A percentile compares a stretch with the other conserved stretches of the same genome.
Conservation (phyloP, 1,140 invertebrate genomes). For the Holcopasites calliopsidis region DNA sequence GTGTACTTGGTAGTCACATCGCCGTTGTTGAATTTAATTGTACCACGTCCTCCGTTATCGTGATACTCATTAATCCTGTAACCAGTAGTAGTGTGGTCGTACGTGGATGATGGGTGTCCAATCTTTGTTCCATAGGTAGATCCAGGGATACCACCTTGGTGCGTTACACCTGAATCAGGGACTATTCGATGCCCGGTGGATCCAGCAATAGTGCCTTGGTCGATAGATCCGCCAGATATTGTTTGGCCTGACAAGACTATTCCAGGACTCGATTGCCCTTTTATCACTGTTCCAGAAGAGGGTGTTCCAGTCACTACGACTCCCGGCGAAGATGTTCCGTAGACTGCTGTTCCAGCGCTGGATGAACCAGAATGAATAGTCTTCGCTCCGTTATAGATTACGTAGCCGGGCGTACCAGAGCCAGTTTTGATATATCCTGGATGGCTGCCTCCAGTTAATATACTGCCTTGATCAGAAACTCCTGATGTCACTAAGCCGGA, state of each 20-base stretch:
- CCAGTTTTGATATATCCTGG: slow-evolving; percentile 56
- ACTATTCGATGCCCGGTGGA: slow-evolving; percentile 29
- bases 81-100: background rate
- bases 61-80: slow-evolving; percentile 70
- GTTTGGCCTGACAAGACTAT: slow-evolving; percentile 50
- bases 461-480: slow-evolving; percentile 40
- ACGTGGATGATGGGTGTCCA: background rate
- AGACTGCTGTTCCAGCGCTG: slow-evolving; percentile 13
- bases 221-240: slow-evolving; percentile 38
- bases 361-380: slow-evolving; percentile 35
- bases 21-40: slow-evolving; percentile 67
- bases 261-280: slow-evolving; percentile 38
- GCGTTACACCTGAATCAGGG: slow-evolving; percentile 13
- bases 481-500: slow-evolving; percentile 37
- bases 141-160: slow-evolving; percentile 6
- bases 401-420: slow-evolving; percentile 61
- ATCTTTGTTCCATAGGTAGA: background rate
- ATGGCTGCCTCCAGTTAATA: slow-evolving; percentile 29
- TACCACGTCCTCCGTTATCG: slow-evolving; percentile 68
- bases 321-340: slow-evolving; percentile 34
- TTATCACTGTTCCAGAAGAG: slow-evolving; percentile 32
- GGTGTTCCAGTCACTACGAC: slow-evolving; percentile 30
- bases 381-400: slow-evolving; percentile 55
- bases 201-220: slow-evolving; percentile 46
- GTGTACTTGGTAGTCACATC: slow-evolving; percentile 64